Base-by-base conservation (phyloP, 2,888 invertebrate species). In the Caenorhabditis zanzibari region DNA sequence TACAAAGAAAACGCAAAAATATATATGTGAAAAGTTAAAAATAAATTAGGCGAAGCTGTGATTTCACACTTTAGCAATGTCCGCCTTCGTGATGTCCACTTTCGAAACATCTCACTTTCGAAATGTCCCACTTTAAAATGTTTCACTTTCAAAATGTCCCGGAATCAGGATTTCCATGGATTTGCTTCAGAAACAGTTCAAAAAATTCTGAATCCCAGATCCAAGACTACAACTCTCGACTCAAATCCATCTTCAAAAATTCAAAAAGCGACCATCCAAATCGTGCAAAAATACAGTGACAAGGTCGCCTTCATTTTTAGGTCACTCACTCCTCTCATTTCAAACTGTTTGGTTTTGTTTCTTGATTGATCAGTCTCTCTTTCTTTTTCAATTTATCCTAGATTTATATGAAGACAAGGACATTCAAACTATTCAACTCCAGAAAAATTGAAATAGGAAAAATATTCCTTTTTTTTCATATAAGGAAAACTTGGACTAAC, bases 231-330 rank as follows among this genome's bases (percentile, higher is more conserved):
- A n/a, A 49, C 19, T 49, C 49, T 49, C 22, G 22, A 49, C 47
- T 9, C 19, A 19, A 6, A 10, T 38, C 38, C 6, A 38, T 47
- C 16, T n/a, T 16, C 12, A 24, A 59, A 59, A 32, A 59, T 44
- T 47, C 56, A 58, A 71, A 61, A 49, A 32, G 19, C 52, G 16
- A 22, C 49, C 47, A 49, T 35, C 72, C 24, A 26, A 52, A 7
- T 41, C 41, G 14, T 56, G 38, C 71, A 56, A 58, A 58, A 68
- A 68, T 59, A 35, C 76, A 76, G 76, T 76, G 76, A 76, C 68
- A 76, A 76, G 76, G 76, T 61, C 76, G 69, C 49, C 19, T 19
- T 68, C 58, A 52, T 61, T 76, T 76, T 54, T 76, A 38, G 76
- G 76, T 76, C 76, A 76, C 68, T 68, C 75, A 68, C 75, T 76